phyloP scores from a whole-genome alignment of 2,888 invertebrate species.

The Epinotia brunnichana region DNA sequence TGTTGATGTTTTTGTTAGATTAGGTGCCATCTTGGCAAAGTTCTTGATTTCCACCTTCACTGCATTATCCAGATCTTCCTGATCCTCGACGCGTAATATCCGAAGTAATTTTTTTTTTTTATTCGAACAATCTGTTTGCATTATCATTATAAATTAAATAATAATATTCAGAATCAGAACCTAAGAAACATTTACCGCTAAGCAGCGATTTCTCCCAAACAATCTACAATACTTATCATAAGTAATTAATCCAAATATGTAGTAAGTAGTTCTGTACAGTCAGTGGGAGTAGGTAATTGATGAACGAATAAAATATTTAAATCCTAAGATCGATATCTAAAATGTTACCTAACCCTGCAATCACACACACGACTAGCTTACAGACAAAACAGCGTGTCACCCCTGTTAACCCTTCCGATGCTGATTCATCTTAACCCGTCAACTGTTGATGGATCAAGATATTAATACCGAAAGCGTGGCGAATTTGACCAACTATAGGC shows the following conservation, averaged over 20 bases:
- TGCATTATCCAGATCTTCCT: no score
- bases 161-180: no score
- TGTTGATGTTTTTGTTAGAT: background rate
- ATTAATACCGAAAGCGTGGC: slow-evolving; percentile 81
- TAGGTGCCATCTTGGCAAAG: background rate
- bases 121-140: no score
- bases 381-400: slow-evolving; percentile 51
- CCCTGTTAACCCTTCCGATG: slow-evolving; percentile 64
- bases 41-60: background rate
- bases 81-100: no score
- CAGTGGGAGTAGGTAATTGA: background rate
- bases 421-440: slow-evolving; percentile 81
- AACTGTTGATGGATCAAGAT: slow-evolving; percentile 82
- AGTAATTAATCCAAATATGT: no score
- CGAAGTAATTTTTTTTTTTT: no score
- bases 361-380: slow-evolving; percentile 47
- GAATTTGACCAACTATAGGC: slow-evolving; percentile 77
- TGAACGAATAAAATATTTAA: background rate
- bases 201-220: no score
- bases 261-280: no score
- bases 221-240: no score
- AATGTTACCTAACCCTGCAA: slow-evolving; percentile 41
- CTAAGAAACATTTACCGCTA: no score
- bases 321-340: slow-evolving; percentile 34
- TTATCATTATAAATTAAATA: no score